Conservation (phyloP, 2,113 vertebrate species). For the Sapajus apella region DNA sequence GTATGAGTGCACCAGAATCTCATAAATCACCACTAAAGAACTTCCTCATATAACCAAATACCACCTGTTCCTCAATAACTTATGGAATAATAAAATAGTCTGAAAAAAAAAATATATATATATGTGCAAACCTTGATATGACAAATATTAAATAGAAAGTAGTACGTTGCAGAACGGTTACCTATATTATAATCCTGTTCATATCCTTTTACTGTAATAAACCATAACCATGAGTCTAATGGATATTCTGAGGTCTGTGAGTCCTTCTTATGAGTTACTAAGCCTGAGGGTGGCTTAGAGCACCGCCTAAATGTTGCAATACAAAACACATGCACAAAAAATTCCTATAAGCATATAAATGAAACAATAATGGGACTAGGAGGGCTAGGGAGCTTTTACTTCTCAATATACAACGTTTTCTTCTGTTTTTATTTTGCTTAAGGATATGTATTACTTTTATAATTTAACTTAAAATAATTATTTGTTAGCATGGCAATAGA, state of each 20-base stretch:
- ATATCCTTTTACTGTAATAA: neutral
- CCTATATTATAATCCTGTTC: neutral
- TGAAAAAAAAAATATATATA: neutral
- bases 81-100: too few species aligned
- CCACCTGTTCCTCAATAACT: too few species aligned
- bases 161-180: neutral
- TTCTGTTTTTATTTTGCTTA: neutral
- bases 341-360: neutral
- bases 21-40: too few species aligned
- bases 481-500: neutral
- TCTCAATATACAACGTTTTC: neutral
- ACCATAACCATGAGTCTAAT: neutral
- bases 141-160: constrained; percentile 21
- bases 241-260: neutral
- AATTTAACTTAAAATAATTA: neutral
- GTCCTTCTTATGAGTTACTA: neutral
- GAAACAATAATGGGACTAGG: neutral
- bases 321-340: neutral
- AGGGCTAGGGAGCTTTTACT: neutral
- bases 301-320: neutral
- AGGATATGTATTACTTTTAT: neutral
- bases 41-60: too few species aligned
- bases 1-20: too few species aligned
- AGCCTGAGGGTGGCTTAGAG: neutral
- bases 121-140: neutral